These are phyloP conservation scores for Sapayoa aenigma DNA, from an alignment of 2,113 vertebrate genomes.

Conservation along the genomic window DNA sequence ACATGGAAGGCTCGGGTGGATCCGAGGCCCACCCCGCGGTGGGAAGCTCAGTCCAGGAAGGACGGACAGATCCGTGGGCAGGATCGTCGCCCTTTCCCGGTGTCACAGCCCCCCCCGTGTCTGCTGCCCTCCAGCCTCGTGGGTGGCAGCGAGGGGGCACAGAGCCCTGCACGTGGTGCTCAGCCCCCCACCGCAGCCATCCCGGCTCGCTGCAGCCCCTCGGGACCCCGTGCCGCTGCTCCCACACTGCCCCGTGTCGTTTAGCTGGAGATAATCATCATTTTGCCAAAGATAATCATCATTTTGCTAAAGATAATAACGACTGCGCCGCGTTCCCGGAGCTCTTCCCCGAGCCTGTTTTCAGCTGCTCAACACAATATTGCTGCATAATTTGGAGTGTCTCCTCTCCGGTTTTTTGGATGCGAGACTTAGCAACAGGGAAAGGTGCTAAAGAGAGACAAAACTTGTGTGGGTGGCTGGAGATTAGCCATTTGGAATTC, in stretches of 20 bases:
- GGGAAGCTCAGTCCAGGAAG: not conserved
- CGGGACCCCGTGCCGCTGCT: fast-evolving
- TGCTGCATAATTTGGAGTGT: conserved; percentile 42
- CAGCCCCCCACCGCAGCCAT: fast-evolving
- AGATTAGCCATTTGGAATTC: conserved; percentile 70
- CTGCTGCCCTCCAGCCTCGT: not conserved
- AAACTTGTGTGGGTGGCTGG: conserved; percentile 69
- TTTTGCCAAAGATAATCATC: not conserved
- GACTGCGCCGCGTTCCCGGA: not conserved
- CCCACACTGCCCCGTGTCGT: not conserved
- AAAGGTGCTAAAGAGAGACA: conserved; percentile 73
- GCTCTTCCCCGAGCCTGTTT: not conserved
- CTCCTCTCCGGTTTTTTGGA: conserved; percentile 55
- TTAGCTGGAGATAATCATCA: not conserved
- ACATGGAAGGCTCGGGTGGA: fast-evolving
- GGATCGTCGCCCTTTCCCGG: not conserved
- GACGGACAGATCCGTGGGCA: fast-evolving
- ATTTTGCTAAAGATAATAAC: not conserved
- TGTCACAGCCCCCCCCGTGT: not conserved
- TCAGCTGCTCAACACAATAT: conserved; percentile 4
- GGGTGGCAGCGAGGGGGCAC: not conserved
- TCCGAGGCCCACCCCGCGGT: fast-evolving
- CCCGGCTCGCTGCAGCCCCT: not conserved
- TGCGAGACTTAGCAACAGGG: conserved; percentile 68
- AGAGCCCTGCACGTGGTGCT: not conserved